phyloP scores from a whole-genome alignment of 2,888 invertebrate species.

The Idaea biselata region DNA sequence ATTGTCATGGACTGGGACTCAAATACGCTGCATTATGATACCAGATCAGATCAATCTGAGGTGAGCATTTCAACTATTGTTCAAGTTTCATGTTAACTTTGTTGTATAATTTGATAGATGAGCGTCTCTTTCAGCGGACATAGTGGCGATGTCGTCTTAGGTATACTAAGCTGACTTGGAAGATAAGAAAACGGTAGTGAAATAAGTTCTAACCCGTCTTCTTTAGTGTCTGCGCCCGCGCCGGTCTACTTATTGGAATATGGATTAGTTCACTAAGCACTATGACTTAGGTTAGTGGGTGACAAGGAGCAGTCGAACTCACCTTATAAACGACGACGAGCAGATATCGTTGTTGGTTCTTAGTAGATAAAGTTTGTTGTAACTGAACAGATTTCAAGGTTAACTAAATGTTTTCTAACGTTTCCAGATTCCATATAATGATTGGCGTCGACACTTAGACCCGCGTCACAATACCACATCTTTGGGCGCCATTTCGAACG shows the following conservation, averaged over 20 bases:
- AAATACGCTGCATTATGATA: conserved; percentile 41
- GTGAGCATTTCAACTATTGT: conserved; percentile 19
- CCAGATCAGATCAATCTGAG: conserved; percentile 34
- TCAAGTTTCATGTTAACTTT: conserved; percentile 19
- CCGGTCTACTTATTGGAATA: too few relatives aligned
- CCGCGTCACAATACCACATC: conserved; percentile 30
- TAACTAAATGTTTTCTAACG: neutral
- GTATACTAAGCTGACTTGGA: too few relatives aligned
- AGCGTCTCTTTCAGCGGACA: too few relatives aligned
- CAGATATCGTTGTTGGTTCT: conserved; percentile 6
- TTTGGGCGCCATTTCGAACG: conserved; percentile 48
- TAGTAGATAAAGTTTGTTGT: neutral
- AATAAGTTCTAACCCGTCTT: too few relatives aligned
- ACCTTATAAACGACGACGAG: too few relatives aligned
- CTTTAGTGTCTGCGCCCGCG: too few relatives aligned
- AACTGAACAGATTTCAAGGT: conserved; percentile 9
- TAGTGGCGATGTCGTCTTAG: too few relatives aligned
- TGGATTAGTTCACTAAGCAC: too few relatives aligned
- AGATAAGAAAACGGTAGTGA: too few relatives aligned
- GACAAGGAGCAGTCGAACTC: too few relatives aligned
- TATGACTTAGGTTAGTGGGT: too few relatives aligned
- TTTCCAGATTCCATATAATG: conserved; percentile 44
- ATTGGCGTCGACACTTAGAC: neutral
- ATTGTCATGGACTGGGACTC: conserved; percentile 44
- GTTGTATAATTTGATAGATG: too few relatives aligned